Evolutionary conservation across 2,888 invertebrate species (phyloP), one percentile per base, ranked within the genome.

Genomic region (Oxytorus armatus): DNA sequence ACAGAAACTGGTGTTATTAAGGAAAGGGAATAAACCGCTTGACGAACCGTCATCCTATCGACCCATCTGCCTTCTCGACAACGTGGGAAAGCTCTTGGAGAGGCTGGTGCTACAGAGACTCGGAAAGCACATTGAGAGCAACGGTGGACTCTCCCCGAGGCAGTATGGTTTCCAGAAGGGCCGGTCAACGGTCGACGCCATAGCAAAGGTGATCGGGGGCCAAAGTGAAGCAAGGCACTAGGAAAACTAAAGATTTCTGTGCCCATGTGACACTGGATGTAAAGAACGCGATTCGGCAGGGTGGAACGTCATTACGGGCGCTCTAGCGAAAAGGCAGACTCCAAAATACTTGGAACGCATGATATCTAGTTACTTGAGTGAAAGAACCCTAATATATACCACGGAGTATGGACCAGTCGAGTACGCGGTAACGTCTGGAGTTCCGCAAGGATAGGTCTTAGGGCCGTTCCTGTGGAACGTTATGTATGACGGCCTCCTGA

Each of bases 131-230:
- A 44, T 81, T 21, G 55, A 55, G 7, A 21, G 8, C 1, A 59
- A 39, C 1, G 66, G 75, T 1, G 77, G 68, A 10, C 65, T 77
- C 25, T 72, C 77, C 1, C 5, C 25, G 1, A 2, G 25, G 2
- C 81, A 81, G 53, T 74, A 75, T 53, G 77, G 79, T 8, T 83
- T 82, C 61, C 65, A 65, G 39, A 65, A 61, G 23, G 80, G 70
- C 0, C 47, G 81, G 4, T 79, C 73, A 25, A 81, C 82, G 5
- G 44, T 78, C 8, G 81, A 79, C 11, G 79, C 81, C 0, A 77
- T 81, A 4, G 33, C 39, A 0, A 3, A 36, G 18, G 74, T 69
- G 2, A 16, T 57, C 11, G 0, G 79, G 74, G 1, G 10, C 11
- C n/a, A 21, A 3, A 21, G 69, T 16, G 36, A 78, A 73, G 49